Percentiles rank a stretch among this genome's conserved stretches.
phyloP scores from a whole-genome alignment of 2,888 invertebrate genomes.

The Cryptophagus acutangulus region DNA sequence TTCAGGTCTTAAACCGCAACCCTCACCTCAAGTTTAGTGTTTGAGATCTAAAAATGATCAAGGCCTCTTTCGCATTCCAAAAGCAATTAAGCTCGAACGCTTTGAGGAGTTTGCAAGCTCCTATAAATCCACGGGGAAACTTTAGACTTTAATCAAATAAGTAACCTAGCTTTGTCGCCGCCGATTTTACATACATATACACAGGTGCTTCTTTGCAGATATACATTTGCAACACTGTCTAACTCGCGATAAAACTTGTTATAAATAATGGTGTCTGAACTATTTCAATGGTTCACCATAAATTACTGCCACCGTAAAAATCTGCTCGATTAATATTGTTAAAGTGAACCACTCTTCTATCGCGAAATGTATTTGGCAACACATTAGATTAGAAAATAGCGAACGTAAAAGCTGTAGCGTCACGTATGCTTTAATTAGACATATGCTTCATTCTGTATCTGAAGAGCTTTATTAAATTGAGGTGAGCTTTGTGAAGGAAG shows the following conservation, averaged over 20 bases:
- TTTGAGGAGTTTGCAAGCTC: conserved; percentile 27
- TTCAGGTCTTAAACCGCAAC: conserved; percentile 22
- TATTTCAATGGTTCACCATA: too few relatives aligned
- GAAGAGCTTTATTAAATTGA: conserved; percentile 22
- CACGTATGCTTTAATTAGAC: conserved; percentile 20
- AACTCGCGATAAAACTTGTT: conserved; percentile 24
- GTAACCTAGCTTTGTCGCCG: conserved; percentile 30
- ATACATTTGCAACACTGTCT: conserved; percentile 29
- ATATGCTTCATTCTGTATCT: conserved; percentile 16
- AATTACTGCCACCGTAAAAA: too few relatives aligned
- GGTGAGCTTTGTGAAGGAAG: conserved; percentile 19
- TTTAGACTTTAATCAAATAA: conserved; percentile 33
- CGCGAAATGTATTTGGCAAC: too few relatives aligned
- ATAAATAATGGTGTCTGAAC: conserved; percentile 27
- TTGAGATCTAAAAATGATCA: conserved; percentile 24
- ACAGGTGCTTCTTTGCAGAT: conserved; percentile 27
- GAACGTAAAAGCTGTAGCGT: conserved; percentile 2
- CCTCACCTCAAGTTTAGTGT: conserved; percentile 22
- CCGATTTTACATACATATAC: conserved; percentile 15
- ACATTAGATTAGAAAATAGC: too few relatives aligned
- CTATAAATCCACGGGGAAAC: conserved; percentile 29
- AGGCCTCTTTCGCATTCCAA: conserved; percentile 21
- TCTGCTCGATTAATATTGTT: too few relatives aligned
- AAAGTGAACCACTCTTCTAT: too few relatives aligned
- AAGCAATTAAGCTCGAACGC: conserved; percentile 28